Evolutionary conservation across 2,113 vertebrate species (phyloP).

Genomic region (Sorex fumeus): DNA sequence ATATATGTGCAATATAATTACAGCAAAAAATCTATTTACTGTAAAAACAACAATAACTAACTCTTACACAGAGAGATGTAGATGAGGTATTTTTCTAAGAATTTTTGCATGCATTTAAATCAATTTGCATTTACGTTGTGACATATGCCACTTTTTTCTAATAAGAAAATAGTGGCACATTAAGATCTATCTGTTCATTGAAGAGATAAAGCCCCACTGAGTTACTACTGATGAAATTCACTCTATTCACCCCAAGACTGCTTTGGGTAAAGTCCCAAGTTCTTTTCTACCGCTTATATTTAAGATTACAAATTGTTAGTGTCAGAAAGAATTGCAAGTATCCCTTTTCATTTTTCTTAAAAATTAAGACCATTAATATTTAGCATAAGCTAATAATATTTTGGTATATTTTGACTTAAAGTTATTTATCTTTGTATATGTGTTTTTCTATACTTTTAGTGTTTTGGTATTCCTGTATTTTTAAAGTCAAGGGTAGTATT

Average conservation of each 20-base stretch:
- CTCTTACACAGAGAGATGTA: neutral
- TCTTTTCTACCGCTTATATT: neutral
- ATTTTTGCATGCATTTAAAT: neutral
- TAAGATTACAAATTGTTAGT: neutral
- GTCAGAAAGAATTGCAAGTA: conserved; percentile 15
- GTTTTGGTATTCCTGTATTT: neutral
- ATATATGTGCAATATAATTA: neutral
- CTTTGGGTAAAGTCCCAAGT: neutral
- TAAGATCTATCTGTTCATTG: too few relatives aligned
- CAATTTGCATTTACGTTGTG: too few relatives aligned
- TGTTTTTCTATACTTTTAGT: neutral
- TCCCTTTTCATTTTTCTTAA: neutral
- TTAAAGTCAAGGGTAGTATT: neutral
- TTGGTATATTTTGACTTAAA: neutral
- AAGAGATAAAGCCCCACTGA: too few relatives aligned
- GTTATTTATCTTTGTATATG: neutral
- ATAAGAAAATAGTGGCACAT: too few relatives aligned
- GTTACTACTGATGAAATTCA: too few relatives aligned
- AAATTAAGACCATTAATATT: neutral
- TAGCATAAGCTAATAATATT: neutral
- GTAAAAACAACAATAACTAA: neutral
- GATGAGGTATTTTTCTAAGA: neutral
- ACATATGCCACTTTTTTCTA: too few relatives aligned
- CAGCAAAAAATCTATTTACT: neutral
- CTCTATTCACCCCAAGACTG: neutral